Percentiles rank a stretch among this genome's conserved stretches.
Evolutionary conservation across 2,113 vertebrate species (phyloP).

Genomic region (Rhabdornis inornatus): DNA sequence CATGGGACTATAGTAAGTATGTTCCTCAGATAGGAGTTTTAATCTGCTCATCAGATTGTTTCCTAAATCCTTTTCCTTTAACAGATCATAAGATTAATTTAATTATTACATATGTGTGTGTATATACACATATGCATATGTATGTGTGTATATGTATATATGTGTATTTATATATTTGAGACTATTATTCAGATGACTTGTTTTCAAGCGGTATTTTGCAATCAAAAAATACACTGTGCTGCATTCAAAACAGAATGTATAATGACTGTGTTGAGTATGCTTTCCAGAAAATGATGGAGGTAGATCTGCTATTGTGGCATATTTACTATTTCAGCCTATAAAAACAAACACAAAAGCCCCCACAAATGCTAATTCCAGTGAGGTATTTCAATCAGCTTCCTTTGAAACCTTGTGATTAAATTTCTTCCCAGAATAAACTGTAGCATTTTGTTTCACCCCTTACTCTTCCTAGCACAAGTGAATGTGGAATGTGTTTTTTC

Average conservation of each 20-base stretch:
- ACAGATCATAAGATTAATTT: background rate
- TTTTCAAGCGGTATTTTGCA: conserved; percentile 36
- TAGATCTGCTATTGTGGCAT: background rate
- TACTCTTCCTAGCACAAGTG: background rate
- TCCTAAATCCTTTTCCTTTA: conserved; percentile 8
- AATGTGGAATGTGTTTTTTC: background rate
- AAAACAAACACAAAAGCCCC: background rate
- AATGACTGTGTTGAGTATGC: background rate
- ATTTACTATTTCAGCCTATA: background rate
- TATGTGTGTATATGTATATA: conserved; percentile 9
- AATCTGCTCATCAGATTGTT: conserved; percentile 45
- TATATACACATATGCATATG: background rate
- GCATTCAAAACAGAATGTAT: background rate
- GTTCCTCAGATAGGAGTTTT: background rate
- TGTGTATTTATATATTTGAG: conserved; percentile 4
- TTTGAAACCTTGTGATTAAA: background rate
- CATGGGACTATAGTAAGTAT: background rate
- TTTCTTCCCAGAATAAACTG: background rate
- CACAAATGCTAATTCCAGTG: background rate
- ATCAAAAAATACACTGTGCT: conserved; percentile 37
- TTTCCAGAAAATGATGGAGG: background rate
- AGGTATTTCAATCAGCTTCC: background rate
- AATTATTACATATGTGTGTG: background rate
- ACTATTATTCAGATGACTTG: background rate
- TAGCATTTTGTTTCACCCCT: background rate